Conservation (phyloP, 2,797 vertebrate species). For the Schizopygopsis pylzovi region DNA sequence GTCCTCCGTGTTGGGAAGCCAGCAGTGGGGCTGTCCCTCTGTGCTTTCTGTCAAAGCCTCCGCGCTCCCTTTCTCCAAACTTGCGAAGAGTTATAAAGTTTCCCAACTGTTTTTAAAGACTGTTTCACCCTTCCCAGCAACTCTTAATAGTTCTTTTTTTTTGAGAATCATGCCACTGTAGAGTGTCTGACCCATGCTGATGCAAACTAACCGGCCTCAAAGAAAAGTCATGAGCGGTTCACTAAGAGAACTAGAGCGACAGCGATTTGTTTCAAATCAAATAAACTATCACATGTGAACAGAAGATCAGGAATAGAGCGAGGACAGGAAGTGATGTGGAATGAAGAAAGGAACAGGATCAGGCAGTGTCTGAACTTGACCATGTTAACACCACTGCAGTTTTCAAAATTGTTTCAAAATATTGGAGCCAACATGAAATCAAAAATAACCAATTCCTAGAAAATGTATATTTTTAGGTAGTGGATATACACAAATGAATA, state of each 20-base stretch:
- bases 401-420: not conserved
- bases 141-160: constrained; percentile 25
- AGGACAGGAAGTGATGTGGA: not conserved
- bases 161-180: constrained; percentile 22
- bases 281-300: not conserved
- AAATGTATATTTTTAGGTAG: no score
- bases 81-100: constrained; percentile 42
- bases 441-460: not conserved
- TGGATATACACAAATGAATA: not conserved
- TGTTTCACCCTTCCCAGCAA: constrained; percentile 29
- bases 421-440: no score
- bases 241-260: not conserved
- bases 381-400: not conserved
- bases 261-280: not conserved
- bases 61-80: constrained; percentile 35
- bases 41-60: constrained; percentile 78
- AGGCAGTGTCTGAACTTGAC: not conserved
- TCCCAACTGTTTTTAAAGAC: constrained; percentile 32
- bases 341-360: not conserved
- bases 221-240: constrained; percentile 21
- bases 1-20: constrained; percentile 48
- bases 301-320: not conserved
- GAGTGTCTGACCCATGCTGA: constrained; percentile 31
- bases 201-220: constrained; percentile 5
- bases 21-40: constrained; percentile 75